Percentiles rank a stretch among this genome's conserved stretches.
phyloP scores from a whole-genome alignment of 1,140 invertebrate species.

The Hesperophylax magnus region DNA sequence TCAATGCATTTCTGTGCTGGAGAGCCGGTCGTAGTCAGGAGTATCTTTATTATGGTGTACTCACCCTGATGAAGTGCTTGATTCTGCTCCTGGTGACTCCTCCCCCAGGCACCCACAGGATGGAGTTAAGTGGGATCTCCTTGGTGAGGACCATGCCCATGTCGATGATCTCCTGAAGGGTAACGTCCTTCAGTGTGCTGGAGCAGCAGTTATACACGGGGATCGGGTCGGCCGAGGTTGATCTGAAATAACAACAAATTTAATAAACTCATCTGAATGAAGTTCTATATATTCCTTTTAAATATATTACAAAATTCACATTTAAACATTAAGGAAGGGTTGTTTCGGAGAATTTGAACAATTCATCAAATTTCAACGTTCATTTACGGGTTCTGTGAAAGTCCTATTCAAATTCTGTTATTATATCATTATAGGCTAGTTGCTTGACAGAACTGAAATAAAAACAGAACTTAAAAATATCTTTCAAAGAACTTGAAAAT shows the following conservation, averaged over 20 bases:
- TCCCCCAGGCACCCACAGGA: conserved; percentile 78
- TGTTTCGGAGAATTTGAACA: no score
- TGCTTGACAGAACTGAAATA: no score
- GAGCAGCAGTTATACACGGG: conserved; percentile 80
- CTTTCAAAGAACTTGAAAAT: no score
- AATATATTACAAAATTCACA: no score
- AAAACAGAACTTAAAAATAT: no score
- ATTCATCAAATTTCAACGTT: no score
- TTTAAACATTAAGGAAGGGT: no score
- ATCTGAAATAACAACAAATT: not conserved
- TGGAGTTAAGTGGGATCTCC: conserved; percentile 76
- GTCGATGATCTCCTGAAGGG: conserved; percentile 73
- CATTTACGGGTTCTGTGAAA: no score
- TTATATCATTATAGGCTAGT: no score
- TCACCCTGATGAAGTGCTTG: conserved; percentile 71
- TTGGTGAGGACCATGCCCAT: conserved; percentile 70
- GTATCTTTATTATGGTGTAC: not conserved
- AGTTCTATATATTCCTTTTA: no score
- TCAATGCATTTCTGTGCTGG: not conserved
- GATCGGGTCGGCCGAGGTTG: conserved; percentile 58
- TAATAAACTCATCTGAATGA: no score
- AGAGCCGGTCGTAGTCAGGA: not conserved
- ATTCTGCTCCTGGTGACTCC: conserved; percentile 67
- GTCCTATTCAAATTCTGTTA: no score
- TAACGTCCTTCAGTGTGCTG: conserved; percentile 77